Percentiles rank a stretch among this genome's conserved stretches.
Evolutionary conservation across 2,888 invertebrate genomes (phyloP).

Genomic region (Embidobia sp.): DNA sequence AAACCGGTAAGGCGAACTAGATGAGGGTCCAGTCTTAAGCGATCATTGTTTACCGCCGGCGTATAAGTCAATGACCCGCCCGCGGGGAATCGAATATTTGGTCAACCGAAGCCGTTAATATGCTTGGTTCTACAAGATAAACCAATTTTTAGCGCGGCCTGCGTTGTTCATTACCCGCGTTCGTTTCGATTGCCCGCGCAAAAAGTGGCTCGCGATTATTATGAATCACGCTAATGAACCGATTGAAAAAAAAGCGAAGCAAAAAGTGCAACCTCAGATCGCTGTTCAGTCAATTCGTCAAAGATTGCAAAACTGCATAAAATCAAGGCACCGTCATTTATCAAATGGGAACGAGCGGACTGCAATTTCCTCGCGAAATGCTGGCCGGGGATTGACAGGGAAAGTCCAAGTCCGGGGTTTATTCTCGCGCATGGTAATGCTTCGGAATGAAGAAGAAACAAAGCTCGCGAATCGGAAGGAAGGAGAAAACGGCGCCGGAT

Average conservation of each 20-base stretch:
- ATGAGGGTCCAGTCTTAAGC: too few relatives aligned
- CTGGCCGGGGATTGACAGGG: neutral
- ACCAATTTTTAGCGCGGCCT: conserved; percentile 4
- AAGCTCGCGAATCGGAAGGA: conserved; percentile 32
- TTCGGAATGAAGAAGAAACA: conserved; percentile 35
- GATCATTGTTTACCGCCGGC: conserved; percentile 12
- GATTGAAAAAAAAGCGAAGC: too few relatives aligned
- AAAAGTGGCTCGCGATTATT: too few relatives aligned
- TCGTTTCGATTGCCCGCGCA: too few relatives aligned
- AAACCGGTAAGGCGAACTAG: too few relatives aligned
- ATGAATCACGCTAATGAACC: too few relatives aligned
- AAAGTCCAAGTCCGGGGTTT: conserved; percentile 1
- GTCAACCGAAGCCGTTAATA: conserved; percentile 19
- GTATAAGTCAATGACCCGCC: conserved; percentile 33
- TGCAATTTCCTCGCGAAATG: too few relatives aligned
- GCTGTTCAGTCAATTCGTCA: too few relatives aligned
- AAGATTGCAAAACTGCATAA: too few relatives aligned
- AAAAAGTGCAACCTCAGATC: too few relatives aligned
- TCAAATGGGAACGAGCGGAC: too few relatives aligned
- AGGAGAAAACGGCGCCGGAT: conserved; percentile 33
- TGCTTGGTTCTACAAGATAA: conserved; percentile 21
- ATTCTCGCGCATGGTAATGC: conserved; percentile 19
- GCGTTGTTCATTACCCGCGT: conserved; percentile 2
- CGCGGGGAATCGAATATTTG: conserved; percentile 31
- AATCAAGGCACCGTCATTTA: too few relatives aligned